Base-by-base conservation (phyloP, 1,140 invertebrate species). In the Leptestheria dahalacensis region DNA sequence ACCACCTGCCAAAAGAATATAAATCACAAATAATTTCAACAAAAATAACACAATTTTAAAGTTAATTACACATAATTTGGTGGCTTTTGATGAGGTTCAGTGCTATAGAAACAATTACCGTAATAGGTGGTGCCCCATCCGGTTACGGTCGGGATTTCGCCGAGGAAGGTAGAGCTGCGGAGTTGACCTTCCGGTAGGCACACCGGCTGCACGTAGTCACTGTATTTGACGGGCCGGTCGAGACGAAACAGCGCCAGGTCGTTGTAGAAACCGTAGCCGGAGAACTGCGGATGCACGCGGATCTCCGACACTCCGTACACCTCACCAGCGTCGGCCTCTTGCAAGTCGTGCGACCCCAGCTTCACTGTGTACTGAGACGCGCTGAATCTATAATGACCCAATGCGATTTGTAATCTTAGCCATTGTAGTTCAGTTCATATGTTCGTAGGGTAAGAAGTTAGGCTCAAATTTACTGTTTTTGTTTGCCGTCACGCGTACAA, bases 241-340 rank as follows among this genome's bases (percentile, higher is more conserved):
- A 91, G 70, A 46, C 86, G 83, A 15, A 92, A 72, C 1, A 92
- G 76, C 1, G 91, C 90, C 59, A 94, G 89, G 65, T 95, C 91
- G 63, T 94, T 94, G 70, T 93, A 92, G 72, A 88, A 93, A 6
- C 88, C 88, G 49, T 88, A 82, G 21, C 87, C 75, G n/a, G 81
- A 85, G 74, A 91, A 91, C 62, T 85, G 78, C 15, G 82, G 79
- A 72, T 92, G 89, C 0, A 85, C 84, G 24, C 79, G 76, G 21
- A 91, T 84, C 55, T 84, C 80, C 26, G 77, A 77, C 2, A 93
- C 88, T 1, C 79, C 74, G 66, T 83, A 83, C 1, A 84, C 88
- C 49, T 84, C 82, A 41, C 33, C 33, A 2, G 85, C 86, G 66
- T 90, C 87, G 48, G 88, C 82, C 6, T 41, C 75, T 48, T 83